A percentile compares a stretch with the other conserved stretches of the same genome.
Evolutionary conservation across 2,113 vertebrate species (phyloP).

Genomic region (Cepphus grylle): DNA sequence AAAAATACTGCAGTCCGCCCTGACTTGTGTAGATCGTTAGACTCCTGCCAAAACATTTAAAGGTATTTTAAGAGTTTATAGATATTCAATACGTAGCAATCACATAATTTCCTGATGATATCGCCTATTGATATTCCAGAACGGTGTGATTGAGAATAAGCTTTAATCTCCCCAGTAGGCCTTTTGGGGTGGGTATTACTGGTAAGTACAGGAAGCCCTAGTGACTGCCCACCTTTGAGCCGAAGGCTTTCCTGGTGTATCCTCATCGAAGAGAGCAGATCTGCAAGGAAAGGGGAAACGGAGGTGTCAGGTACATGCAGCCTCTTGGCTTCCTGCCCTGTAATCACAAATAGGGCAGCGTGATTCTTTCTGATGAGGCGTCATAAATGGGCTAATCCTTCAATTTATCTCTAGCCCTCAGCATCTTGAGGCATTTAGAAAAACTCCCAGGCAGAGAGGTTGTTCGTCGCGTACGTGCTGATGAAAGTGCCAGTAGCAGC

Average conservation of each 20-base stretch:
- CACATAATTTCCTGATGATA: background rate
- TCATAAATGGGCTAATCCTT: background rate
- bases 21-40: background rate
- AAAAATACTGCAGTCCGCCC: background rate
- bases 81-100: fast-evolving
- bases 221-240: background rate
- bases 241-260: background rate
- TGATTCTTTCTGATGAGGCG: background rate
- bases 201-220: background rate
- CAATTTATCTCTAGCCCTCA: background rate
- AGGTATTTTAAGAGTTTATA: background rate
- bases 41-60: background rate
- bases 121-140: background rate
- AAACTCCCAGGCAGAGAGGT: background rate
- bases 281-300: background rate
- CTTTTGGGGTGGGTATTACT: background rate
- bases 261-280: background rate
- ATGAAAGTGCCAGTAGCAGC: background rate
- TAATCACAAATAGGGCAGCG: background rate
- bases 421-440: background rate
- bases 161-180: background rate
- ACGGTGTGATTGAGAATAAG: fast-evolving
- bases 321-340: background rate
- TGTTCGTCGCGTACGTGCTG: background rate
- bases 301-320: background rate